Percentiles rank a stretch among this genome's conserved stretches.
Evolutionary conservation across 2,888 invertebrate species (phyloP).

Genomic region (Abrostola tripartita): DNA sequence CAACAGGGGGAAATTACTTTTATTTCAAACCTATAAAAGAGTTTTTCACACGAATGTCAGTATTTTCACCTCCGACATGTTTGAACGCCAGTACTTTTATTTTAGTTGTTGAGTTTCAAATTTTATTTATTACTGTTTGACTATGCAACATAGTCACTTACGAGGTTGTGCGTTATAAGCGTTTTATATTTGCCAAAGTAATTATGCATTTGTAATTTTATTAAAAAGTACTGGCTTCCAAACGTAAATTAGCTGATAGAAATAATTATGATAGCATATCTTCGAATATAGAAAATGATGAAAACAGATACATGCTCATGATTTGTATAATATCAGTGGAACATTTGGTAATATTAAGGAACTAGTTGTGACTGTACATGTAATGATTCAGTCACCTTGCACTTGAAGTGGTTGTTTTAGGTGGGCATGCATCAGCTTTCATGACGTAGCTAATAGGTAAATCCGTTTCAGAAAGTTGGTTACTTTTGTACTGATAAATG

Average conservation of each 20-base stretch:
- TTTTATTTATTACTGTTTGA: slow-evolving; percentile 71
- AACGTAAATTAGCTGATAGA: slow-evolving; percentile 67
- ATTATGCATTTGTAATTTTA: slow-evolving; percentile 81
- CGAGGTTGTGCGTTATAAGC: slow-evolving; percentile 68
- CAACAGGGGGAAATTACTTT: slow-evolving; percentile 74
- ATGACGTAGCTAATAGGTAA: slow-evolving; percentile 74
- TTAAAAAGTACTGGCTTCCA: slow-evolving; percentile 75
- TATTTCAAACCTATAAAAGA: slow-evolving; percentile 75
- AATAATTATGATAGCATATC: slow-evolving; percentile 75
- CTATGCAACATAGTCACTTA: slow-evolving; percentile 58
- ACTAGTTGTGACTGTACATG: slow-evolving; percentile 41
- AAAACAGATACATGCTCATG: slow-evolving; percentile 81
- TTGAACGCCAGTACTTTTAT: slow-evolving; percentile 73
- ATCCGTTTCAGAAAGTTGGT: slow-evolving; percentile 81
- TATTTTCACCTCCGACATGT: slow-evolving; percentile 59
- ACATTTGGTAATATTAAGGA: slow-evolving; percentile 21
- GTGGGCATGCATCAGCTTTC: slow-evolving; percentile 82
- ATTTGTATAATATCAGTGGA: slow-evolving; percentile 38
- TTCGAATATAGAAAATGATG: slow-evolving; percentile 68
- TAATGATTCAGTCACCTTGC: slow-evolving; percentile 44
- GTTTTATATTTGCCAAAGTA: slow-evolving; percentile 81
- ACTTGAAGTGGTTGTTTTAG: slow-evolving; percentile 42
- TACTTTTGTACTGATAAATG: slow-evolving; percentile 80
- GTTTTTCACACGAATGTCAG: slow-evolving; percentile 69
- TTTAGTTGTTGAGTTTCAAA: slow-evolving; percentile 67